phyloP scores from a whole-genome alignment of 2,888 invertebrate species.

The Leptura quadrifasciata region DNA sequence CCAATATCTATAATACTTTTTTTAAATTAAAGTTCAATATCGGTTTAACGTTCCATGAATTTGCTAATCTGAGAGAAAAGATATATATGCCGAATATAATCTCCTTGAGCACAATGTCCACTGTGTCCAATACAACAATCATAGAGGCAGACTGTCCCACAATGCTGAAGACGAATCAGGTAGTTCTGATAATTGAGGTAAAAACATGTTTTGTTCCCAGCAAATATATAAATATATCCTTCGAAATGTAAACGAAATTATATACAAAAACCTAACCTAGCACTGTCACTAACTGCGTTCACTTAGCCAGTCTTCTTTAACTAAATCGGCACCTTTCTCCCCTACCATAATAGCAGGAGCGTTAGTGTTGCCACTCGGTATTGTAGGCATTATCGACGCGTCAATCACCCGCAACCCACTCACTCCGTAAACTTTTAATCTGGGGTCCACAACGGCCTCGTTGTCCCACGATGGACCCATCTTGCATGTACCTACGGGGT shows the following conservation, averaged over 20 bases:
- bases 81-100: too few species aligned
- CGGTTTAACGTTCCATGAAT: too few species aligned
- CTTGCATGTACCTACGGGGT: constrained; percentile 91
- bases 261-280: neutral
- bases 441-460: constrained; percentile 88
- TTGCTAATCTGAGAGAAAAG: too few species aligned
- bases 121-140: too few species aligned
- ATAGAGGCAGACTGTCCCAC: too few species aligned
- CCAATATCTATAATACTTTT: too few species aligned
- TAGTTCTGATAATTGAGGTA: too few species aligned
- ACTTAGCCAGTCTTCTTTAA: constrained; percentile 87
- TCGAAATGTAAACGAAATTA: neutral
- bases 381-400: constrained; percentile 92
- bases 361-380: constrained; percentile 92
- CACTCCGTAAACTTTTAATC: constrained; percentile 86
- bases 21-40: too few species aligned
- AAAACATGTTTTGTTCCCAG: too few species aligned
- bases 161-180: too few species aligned
- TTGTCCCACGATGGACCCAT: constrained; percentile 90
- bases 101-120: too few species aligned
- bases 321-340: constrained; percentile 90
- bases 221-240: neutral
- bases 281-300: constrained; percentile 14
- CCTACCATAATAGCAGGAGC: constrained; percentile 95
- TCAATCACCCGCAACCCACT: constrained; percentile 88